Percentiles rank a stretch among this genome's conserved stretches.
These are phyloP conservation scores for Folsomia manolachei DNA, from an alignment of 2,888 invertebrate species.

Conservation along the genomic window DNA sequence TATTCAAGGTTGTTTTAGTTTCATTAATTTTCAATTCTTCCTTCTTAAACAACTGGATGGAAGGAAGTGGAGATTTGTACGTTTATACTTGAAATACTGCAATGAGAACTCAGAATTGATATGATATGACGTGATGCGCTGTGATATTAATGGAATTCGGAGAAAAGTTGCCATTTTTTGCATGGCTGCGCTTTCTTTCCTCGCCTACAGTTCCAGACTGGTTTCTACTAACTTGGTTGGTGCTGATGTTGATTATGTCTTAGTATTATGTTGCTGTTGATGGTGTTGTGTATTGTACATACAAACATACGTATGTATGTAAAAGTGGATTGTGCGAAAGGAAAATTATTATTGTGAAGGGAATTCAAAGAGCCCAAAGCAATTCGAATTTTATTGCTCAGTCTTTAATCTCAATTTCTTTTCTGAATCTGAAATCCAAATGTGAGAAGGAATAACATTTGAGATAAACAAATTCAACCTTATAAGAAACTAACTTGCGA, in stretches of 20 bases:
- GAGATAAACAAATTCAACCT: background rate
- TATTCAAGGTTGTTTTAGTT: background rate
- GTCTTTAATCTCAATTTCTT: slow-evolving; percentile 9
- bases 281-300: background rate
- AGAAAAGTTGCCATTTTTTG: background rate
- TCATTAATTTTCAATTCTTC: background rate
- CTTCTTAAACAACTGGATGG: background rate
- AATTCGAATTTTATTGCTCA: slow-evolving; percentile 7
- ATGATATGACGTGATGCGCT: no score
- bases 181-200: no score
- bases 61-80: no score
- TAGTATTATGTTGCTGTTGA: background rate
- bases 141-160: no score
- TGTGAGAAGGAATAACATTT: background rate
- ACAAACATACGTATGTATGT: no score
- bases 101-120: no score
- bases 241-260: no score
- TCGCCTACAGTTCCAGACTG: no score
- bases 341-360: slow-evolving; percentile 7
- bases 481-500: no score
- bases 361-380: slow-evolving; percentile 10
- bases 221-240: no score
- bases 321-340: background rate
- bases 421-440: slow-evolving; percentile 2
- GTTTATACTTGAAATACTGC: no score